phyloP scores from a whole-genome alignment of 2,113 vertebrate genomes.

The Dolichallabes microphthalmus region DNA sequence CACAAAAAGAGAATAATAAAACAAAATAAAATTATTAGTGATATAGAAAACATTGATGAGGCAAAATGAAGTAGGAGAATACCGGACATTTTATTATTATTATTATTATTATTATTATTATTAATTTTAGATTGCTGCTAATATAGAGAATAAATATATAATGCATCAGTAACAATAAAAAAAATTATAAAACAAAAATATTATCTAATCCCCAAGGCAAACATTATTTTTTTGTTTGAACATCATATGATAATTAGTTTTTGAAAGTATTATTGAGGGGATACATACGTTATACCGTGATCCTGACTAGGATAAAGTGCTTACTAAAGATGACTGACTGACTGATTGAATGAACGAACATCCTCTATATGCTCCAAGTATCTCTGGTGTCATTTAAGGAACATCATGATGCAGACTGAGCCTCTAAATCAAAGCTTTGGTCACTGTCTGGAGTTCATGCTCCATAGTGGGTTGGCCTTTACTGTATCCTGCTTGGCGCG shows the following conservation, averaged over 20 bases:
- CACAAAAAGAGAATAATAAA: neutral
- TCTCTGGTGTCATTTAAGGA: neutral
- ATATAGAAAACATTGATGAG: neutral
- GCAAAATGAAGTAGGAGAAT: neutral
- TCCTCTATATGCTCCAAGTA: neutral
- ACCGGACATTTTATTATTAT: too few species aligned
- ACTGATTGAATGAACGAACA: neutral
- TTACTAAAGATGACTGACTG: neutral
- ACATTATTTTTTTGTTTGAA: neutral
- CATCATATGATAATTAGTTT: neutral
- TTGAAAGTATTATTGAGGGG: neutral
- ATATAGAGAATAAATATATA: neutral
- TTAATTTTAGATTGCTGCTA: neutral
- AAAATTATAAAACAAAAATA: neutral
- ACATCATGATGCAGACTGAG: neutral
- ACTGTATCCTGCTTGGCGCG: constrained; percentile 67
- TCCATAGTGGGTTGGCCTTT: constrained; percentile 79
- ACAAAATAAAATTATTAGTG: neutral
- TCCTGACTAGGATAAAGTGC: neutral
- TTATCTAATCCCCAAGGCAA: neutral
- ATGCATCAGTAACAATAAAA: neutral
- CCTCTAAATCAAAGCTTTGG: neutral
- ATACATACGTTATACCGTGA: neutral
- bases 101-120: neutral
- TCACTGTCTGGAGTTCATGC: constrained; percentile 47